These are phyloP conservation scores for Chlorodrepanis virens DNA, from an alignment of 2,113 vertebrate genomes.

Conservation along the genomic window DNA sequence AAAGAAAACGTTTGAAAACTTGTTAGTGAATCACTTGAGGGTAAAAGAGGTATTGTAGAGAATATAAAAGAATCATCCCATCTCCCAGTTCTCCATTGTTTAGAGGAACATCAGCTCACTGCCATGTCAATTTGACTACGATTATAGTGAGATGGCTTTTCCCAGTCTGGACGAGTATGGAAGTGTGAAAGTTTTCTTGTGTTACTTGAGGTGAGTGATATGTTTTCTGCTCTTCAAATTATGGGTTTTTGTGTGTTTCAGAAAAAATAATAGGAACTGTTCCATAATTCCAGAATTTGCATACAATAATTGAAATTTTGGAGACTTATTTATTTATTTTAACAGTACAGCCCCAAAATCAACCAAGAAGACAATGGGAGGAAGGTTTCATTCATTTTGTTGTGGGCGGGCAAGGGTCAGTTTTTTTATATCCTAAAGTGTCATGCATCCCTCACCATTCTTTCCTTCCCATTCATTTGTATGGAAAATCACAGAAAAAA, in stretches of 20 bases:
- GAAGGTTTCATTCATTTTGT: not conserved
- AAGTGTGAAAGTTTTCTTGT: not conserved
- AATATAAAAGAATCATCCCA: not conserved
- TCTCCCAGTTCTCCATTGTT: not conserved
- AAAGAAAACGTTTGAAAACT: conserved; percentile 38
- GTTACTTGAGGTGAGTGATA: not conserved
- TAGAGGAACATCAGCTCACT: not conserved
- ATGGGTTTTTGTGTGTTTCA: not conserved
- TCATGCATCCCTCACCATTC: rapidly evolving
- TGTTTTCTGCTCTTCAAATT: not conserved
- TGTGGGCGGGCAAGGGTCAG: rapidly evolving
- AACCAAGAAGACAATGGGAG: not conserved
- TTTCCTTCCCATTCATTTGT: not conserved
- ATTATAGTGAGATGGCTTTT: not conserved
- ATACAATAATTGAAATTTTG: not conserved
- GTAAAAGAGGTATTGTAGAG: not conserved
- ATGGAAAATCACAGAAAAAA: not conserved
- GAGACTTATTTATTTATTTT: not conserved
- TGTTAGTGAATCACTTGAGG: conserved; percentile 40
- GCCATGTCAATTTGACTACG: not conserved
- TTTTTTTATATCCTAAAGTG: not conserved
- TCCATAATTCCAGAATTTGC: not conserved
- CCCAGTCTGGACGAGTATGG: not conserved
- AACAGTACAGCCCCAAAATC: not conserved
- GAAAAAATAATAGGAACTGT: not conserved